Evolutionary conservation across 2,113 vertebrate species (phyloP).

Genomic region (Scopus umbretta): DNA sequence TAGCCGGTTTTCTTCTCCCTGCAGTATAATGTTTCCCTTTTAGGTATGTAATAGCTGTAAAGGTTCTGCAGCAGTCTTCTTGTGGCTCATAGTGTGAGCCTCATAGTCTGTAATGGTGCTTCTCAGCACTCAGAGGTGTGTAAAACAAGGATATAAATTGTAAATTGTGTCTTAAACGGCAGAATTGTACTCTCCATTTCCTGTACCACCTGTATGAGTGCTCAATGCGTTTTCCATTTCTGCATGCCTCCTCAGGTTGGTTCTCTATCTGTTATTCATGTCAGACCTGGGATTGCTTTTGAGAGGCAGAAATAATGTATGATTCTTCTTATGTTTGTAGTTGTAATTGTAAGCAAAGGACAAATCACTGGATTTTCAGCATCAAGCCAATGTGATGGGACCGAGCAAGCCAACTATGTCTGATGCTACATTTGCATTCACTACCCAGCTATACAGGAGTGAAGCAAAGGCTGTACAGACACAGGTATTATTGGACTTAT

Average conservation of each 20-base stretch:
- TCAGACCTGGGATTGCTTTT: not conserved
- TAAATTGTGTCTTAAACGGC: not conserved
- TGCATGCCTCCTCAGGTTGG: not conserved
- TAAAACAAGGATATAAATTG: not conserved
- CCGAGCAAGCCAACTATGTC: not conserved
- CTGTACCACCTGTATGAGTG: too few relatives aligned
- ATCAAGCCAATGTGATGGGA: not conserved
- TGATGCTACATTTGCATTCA: not conserved
- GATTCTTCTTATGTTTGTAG: not conserved
- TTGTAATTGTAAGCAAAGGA: not conserved
- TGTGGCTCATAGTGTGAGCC: too few relatives aligned
- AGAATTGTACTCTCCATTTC: not conserved
- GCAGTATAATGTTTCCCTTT: too few relatives aligned
- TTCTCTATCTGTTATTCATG: not conserved
- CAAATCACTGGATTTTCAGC: not conserved
- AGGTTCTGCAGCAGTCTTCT: not conserved
- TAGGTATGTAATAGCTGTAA: not conserved
- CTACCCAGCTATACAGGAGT: not conserved
- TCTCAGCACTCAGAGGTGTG: too few relatives aligned
- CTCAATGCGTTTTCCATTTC: not conserved
- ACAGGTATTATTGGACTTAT: conserved; percentile 55
- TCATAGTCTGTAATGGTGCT: not conserved
- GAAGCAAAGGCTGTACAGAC: not conserved
- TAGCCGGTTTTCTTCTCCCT: not conserved
- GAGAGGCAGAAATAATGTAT: not conserved